Evolutionary conservation across 1,140 invertebrate species (phyloP), one percentile per base, ranked within the genome.

Genomic region (Centruroides vittatus): DNA sequence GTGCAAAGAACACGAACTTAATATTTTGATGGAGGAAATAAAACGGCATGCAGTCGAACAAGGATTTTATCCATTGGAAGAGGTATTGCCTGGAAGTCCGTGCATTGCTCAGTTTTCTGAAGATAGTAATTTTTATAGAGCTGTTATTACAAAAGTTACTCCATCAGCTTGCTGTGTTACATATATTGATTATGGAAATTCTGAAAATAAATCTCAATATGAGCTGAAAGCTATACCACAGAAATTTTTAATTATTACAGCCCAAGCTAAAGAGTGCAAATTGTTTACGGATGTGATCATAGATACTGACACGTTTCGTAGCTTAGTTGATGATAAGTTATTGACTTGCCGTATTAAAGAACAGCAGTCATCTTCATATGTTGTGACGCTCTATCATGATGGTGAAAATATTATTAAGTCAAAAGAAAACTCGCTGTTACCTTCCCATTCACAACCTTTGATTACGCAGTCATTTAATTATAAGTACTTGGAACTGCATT

Each of bases 121-220:
- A 41, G 50, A 49, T n/a, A 13, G 34, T 5, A 3, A 47, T 13
- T 63, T 51, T 12, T 60, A 48, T 13, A 23, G 62, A 48, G 58
- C 13, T 12, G 5, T 47, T 7, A 53, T 63, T 13, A 52, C 12
- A 36, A 7, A 35, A 11, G 12, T 63, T 1, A 41, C 11, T 3
- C 49, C 49, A 1, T 23, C 35, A 13, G 10, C n/a, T 3, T 63
- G 46, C 53, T 78, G 75, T 60, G 81, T 89, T 0, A 73, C 79
- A 8, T 89, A 83, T 71, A 73, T 87, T 4, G 87, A 90, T 71
- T 88, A 86, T 72, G 87, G 86, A 8, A 87, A 87, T 71, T 77
- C 78, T 36, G 85, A 88, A 72, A 74, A 70, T 35, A 71, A 74
- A 9, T 55, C 77, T 11, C 68, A 76, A 0, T 73, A 57, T 41